These are phyloP conservation scores for Myotis planiceps DNA, from an alignment of 2,797 vertebrate species.

Conservation along the genomic window DNA sequence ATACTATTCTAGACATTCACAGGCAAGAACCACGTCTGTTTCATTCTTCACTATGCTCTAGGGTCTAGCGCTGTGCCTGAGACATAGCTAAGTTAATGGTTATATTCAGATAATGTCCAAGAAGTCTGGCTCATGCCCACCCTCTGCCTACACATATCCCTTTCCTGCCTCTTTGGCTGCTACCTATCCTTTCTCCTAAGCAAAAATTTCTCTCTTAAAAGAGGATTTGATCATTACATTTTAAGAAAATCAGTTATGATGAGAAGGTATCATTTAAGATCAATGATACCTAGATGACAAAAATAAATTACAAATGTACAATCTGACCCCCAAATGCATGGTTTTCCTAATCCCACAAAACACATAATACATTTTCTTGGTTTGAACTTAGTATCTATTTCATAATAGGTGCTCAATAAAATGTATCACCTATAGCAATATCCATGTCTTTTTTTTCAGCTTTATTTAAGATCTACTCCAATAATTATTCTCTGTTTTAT, in stretches of 20 bases:
- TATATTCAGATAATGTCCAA: not conserved
- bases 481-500: not conserved
- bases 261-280: not conserved
- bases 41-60: not conserved
- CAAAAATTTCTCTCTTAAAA: not conserved
- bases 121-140: not conserved
- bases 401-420: not conserved
- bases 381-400: not conserved
- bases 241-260: not conserved
- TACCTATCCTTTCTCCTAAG: not conserved
- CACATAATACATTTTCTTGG: not conserved
- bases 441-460: not conserved
- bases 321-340: not conserved
- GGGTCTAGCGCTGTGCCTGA: accelerated
- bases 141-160: not conserved
- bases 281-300: not conserved
- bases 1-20: not conserved
- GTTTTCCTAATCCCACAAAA: not conserved
- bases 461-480: not conserved
- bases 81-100: not conserved
- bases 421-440: not conserved
- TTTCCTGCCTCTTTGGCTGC: not conserved
- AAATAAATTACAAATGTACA: not conserved
- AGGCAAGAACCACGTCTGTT: not conserved
- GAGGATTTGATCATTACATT: not conserved